Evolutionary conservation across 2,797 vertebrate genomes (phyloP), one percentile per base, ranked within the genome.

Genomic region (Muraenolepis orangiensis): DNA sequence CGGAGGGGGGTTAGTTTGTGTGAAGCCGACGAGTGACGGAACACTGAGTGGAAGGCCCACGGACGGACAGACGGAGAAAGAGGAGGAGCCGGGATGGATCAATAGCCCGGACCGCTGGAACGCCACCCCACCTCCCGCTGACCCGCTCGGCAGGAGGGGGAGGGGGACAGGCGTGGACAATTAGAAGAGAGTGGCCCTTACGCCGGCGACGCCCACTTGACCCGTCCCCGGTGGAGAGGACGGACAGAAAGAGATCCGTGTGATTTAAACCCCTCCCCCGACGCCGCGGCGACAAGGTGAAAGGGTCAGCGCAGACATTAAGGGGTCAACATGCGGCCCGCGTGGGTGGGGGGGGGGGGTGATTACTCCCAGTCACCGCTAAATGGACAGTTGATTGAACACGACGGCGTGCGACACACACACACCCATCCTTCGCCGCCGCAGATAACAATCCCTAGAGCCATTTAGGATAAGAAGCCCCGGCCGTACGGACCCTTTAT

Each of bases 381-480:
- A 99, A 99, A 96, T 98, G 96, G 97, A 97, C 97, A 97, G 96
- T 98, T 98, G 97, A 99, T 99, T 98, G 96, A 99, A 98, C 97
- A 95, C 95, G 95, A 95, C 93, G 91, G 96, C 95, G 95, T n/a
- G 96, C 95, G 92, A 93, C 95, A 96, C 96, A 96, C 95, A n/a
- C n/a, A n/a, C n/a, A n/a, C n/a, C n/a, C n/a, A n/a, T n/a, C n/a
- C n/a, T n/a, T n/a, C n/a, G n/a, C 96, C 96, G 93, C 94, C 94
- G 95, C 94, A 94, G 96, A 98, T 98, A 98, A 98, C 97, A 98
- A 98, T 99, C 95, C 96, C 96, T 92, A 94, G 93, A 95, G 96
- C 95, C 95, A 98, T 98, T 98, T 98, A 96, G 96, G 97, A 98
- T 98, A 98, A 99, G 98, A 99, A 98, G 96, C 96, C 94, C 95